A percentile compares a stretch with the other conserved stretches of the same genome.
Conservation (phyloP, 2,113 vertebrate genomes). For the Crotalus helleri region DNA sequence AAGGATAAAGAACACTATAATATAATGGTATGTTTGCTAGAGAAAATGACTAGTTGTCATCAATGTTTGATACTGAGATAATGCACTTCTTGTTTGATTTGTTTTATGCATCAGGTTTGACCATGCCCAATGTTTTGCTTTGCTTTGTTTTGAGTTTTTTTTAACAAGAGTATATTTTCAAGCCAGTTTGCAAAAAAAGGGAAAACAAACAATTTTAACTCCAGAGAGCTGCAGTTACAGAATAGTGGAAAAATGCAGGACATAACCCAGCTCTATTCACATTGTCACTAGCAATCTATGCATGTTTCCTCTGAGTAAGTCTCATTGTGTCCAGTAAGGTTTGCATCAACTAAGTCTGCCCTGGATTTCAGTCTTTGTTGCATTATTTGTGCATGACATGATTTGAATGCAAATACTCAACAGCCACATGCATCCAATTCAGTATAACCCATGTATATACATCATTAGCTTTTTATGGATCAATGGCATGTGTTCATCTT, state of each 20-base stretch:
- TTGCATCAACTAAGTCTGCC: neutral
- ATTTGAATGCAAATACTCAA: neutral
- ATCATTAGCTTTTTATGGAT: neutral
- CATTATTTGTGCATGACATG: neutral
- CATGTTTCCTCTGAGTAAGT: neutral
- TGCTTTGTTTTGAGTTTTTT: neutral
- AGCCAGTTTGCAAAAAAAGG: neutral
- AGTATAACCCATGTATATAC: neutral
- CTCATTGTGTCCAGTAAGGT: neutral
- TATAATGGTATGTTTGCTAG: neutral
- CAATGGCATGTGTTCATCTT: neutral
- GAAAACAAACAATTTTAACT: neutral
- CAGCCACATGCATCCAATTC: neutral
- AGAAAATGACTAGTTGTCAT: neutral
- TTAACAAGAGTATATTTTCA: neutral
- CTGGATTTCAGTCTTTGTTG: neutral
- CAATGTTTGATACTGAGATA: neutral
- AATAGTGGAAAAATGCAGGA: neutral
- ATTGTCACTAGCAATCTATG: neutral
- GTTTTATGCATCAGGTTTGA: neutral
- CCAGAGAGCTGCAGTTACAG: neutral
- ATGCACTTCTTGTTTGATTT: neutral
- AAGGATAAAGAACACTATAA: neutral
- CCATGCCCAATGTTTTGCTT: neutral
- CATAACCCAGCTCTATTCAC: neutral